Evolutionary conservation across 2,888 invertebrate species (phyloP), one percentile per base, ranked within the genome.

Genomic region (Tenthredo scrophulariae): DNA sequence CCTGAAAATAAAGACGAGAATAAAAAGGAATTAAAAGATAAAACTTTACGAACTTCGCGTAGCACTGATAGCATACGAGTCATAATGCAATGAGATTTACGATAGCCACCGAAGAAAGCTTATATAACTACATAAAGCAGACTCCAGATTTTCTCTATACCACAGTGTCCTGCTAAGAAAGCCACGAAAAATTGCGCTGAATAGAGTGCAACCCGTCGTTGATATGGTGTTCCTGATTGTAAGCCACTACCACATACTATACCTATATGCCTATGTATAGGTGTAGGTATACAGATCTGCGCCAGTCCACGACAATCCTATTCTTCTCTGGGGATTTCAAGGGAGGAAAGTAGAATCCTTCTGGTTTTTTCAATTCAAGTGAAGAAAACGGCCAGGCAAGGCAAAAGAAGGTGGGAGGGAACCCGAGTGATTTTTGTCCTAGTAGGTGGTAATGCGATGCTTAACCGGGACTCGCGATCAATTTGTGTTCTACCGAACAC

Each of bases 191-290:
- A 62, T 62, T 80, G 22, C 62, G 37, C n/a, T 9, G 58, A 80
- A 80, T 37, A 80, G 80, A 80, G 80, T 80, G 80, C 80, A 80
- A 29, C 62, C 22, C n/a, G 62, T n/a, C 37, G 29, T 77, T 33
- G 77, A 77, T 50, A 29, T n/a, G 50, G 26, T 46, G 33, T 50
- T 58, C n/a, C 22, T 58, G 33, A 80, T 80, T 80, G 80, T 80
- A 58, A 80, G 58, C 58, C 37, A 79, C 29, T 29, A 29, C 29
- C 46, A 22, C n/a, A 77, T 26, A n/a, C n/a, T n/a, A 50, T 29
- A 37, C 4, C 15, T 6, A 29, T 37, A 18, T 15, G 7, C 9
- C n/a, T 72, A 65, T n/a, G 4, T 1, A 2, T 33, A 33, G 2
- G 5, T 33, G 5, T 33, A 33, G 33, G 2, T 33, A 7, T 72